Evolutionary conservation across 1,140 invertebrate species (phyloP).

Genomic region (Diabrotica undecimpunctata): DNA sequence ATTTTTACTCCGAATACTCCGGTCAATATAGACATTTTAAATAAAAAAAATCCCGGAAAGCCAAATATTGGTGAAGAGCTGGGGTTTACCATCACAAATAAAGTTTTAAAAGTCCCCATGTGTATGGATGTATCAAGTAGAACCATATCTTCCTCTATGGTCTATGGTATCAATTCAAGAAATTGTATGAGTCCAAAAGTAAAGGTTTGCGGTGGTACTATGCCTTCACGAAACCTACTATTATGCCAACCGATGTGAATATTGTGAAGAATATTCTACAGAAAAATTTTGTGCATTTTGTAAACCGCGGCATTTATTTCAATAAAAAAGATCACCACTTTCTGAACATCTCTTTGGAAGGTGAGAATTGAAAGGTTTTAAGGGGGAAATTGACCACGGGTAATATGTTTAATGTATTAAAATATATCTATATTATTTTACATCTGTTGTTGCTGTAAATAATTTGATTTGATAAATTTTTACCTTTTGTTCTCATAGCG

Average conservation of each 20-base stretch:
- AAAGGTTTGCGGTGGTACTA: conserved; percentile 20
- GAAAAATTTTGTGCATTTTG: conserved; percentile 50
- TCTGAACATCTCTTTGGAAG: conserved; percentile 51
- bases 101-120: too few species aligned
- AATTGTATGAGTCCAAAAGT: conserved; percentile 39
- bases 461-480: too few species aligned
- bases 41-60: too few species aligned
- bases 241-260: conserved; percentile 47
- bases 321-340: conserved; percentile 49
- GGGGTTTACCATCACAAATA: too few species aligned
- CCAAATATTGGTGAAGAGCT: too few species aligned
- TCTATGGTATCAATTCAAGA: too few species aligned
- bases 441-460: too few species aligned
- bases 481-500: too few species aligned
- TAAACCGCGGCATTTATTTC: conserved; percentile 44
- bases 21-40: too few species aligned
- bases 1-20: too few species aligned
- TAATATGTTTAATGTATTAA: conserved; percentile 49
- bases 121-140: conserved; percentile 45
- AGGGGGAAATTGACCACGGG: conserved; percentile 49
- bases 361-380: conserved; percentile 49
- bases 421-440: too few species aligned
- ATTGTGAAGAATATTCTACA: conserved; percentile 48
- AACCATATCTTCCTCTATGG: conserved; percentile 43
- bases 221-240: conserved; percentile 20